Conservation (phyloP, 2,113 vertebrate genomes). For the Myiopsitta monachus region DNA sequence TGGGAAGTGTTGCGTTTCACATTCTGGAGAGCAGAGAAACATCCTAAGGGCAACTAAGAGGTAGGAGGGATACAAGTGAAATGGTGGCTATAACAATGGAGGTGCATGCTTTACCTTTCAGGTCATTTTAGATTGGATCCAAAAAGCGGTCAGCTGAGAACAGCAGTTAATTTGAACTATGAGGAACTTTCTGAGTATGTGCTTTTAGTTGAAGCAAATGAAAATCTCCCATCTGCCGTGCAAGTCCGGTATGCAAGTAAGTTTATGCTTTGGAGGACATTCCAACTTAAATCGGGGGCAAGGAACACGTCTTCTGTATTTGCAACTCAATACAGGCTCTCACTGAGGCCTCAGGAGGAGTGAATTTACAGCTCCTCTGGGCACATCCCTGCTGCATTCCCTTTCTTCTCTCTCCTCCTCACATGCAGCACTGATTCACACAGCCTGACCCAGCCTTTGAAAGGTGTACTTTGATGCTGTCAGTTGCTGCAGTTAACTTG, state of each 20-base stretch:
- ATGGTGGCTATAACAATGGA: not conserved
- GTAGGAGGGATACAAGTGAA: not conserved
- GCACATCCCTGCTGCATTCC: not conserved
- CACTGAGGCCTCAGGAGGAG: not conserved
- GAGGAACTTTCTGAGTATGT: constrained; percentile 51
- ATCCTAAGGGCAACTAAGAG: not conserved
- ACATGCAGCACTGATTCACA: not conserved
- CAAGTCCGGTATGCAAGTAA: constrained; percentile 8
- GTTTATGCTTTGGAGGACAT: not conserved
- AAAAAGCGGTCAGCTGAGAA: constrained; percentile 50
- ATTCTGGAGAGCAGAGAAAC: not conserved
- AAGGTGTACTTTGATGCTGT: not conserved
- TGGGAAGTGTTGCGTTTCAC: not conserved
- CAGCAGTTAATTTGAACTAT: constrained; percentile 52
- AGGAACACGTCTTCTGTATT: not conserved
- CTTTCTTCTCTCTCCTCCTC: not conserved
- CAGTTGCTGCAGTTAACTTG: not conserved
- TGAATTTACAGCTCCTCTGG: not conserved
- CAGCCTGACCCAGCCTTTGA: not conserved
- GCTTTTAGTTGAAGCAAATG: constrained; percentile 47
- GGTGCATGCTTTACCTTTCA: not conserved
- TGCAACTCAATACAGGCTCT: not conserved
- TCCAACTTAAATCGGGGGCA: not conserved
- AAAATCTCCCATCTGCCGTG: not conserved
- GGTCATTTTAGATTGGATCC: constrained; percentile 61